These are phyloP conservation scores for Montipora efflorescens DNA, from an alignment of 64 coral and sea anemone species.

Conservation along the genomic window DNA sequence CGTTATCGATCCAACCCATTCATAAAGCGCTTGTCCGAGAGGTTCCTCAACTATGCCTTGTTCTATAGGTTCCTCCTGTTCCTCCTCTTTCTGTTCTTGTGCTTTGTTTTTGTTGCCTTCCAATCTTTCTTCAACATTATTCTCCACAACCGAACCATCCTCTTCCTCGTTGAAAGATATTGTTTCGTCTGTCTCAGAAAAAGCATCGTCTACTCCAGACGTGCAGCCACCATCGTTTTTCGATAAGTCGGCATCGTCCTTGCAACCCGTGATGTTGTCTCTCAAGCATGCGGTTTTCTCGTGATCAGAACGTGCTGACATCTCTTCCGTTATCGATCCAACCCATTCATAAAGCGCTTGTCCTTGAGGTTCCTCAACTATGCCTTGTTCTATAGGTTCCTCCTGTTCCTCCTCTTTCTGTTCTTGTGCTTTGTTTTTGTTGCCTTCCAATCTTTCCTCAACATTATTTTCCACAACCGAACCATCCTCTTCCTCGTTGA, in stretches of 20 bases:
- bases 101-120: not conserved
- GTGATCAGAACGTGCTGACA: not conserved
- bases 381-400: too few relatives aligned
- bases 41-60: too few relatives aligned
- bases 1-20: not conserved
- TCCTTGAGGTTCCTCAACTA: too few relatives aligned
- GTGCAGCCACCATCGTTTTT: not conserved
- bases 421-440: not conserved
- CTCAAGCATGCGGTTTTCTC: not conserved
- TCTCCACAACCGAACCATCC: not conserved
- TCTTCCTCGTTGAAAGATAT: not conserved
- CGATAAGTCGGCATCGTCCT: not conserved
- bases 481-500: not conserved
- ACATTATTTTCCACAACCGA: not conserved
- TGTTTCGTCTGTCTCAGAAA: not conserved
- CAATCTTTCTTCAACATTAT: not conserved
- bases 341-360: not conserved
- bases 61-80: not conserved
- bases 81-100: not conserved
- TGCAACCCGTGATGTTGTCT: not conserved
- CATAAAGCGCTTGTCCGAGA: not conserved
- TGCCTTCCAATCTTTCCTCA: not conserved
- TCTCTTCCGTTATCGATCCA: not conserved
- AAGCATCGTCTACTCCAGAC: not conserved
- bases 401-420: not conserved